Evolutionary conservation across 2,797 vertebrate species (phyloP), one percentile per base, ranked within the genome.

Genomic region (Astyanax mexicanus): DNA sequence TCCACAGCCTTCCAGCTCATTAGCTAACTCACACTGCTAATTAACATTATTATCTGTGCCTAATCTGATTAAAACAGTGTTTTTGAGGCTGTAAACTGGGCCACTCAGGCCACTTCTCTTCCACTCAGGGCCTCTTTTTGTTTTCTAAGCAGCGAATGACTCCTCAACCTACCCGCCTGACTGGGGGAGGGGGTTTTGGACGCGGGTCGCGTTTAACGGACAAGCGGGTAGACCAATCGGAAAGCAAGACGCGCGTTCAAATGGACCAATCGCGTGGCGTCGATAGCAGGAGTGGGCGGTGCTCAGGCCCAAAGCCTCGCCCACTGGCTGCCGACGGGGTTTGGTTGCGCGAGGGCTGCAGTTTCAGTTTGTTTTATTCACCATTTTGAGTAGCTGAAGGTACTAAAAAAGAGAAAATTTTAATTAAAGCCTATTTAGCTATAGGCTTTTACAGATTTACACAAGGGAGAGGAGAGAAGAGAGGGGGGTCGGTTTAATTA

Each of bases 301-400:
- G 13, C 38, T 83, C 78, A 54, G 3, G 25, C 21, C 0, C 3
- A 77, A 69, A 78, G 58, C 73, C 87, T 89, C 80, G 91, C 93
- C 88, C 82, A 75, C 80, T 75, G 85, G 84, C 85, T 74, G 74
- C 85, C 74, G 74, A 78, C 74, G 78, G 80, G 0, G 92, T 91
- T 94, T 88, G 94, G 93, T 93, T 94, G 93, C 88, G 84, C 91
- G 88, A 84, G 86, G 87, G 90, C 92, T 94, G 93, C 93, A 94
- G 93, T 94, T 94, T 94, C 93, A 94, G 92, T 94, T 94, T 94
- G 93, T 94, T 94, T 94, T 93, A 94, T 93, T 94, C 93, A 93
- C 93, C 93, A 93, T 94, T 94, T 94, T 94, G 93, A 90, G 91
- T 86, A 91, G 92, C 90, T 86, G 91, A 92, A 88, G 91, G 91